phyloP scores from a whole-genome alignment of 2,113 vertebrate species.

The Chionis minor region DNA sequence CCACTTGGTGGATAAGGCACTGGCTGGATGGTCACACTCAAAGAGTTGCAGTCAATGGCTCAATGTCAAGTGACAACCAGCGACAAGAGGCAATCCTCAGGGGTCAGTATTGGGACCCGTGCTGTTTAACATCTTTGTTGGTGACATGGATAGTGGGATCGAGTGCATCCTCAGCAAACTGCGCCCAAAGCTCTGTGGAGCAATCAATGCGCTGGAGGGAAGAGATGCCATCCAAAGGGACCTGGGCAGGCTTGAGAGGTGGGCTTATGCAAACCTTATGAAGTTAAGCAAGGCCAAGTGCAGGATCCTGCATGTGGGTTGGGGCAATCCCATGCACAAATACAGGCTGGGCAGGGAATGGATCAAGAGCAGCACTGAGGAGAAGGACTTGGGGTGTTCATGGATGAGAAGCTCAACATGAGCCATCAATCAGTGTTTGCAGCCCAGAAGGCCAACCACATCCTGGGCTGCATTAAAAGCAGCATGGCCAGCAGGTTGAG shows the following conservation, averaged over 20 bases:
- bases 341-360: neutral
- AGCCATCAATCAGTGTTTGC: neutral
- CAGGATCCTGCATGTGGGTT: neutral
- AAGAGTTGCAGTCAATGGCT: neutral
- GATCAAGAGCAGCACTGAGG: neutral
- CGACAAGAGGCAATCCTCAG: neutral
- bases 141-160: neutral
- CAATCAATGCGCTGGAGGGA: neutral
- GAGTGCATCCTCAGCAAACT: neutral
- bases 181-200: no score
- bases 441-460: neutral
- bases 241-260: neutral
- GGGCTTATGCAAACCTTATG: neutral
- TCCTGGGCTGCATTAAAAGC: neutral
- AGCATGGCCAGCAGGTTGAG: neutral
- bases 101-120: neutral
- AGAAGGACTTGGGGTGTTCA: neutral
- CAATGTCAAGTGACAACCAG: neutral
- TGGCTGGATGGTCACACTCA: neutral
- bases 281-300: neutral
- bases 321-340: neutral
- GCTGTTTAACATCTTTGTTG: neutral
- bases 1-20: neutral
- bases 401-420: neutral
- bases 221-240: neutral